phyloP scores from a whole-genome alignment of 2,797 vertebrate species.

The Limosa lapponica region DNA sequence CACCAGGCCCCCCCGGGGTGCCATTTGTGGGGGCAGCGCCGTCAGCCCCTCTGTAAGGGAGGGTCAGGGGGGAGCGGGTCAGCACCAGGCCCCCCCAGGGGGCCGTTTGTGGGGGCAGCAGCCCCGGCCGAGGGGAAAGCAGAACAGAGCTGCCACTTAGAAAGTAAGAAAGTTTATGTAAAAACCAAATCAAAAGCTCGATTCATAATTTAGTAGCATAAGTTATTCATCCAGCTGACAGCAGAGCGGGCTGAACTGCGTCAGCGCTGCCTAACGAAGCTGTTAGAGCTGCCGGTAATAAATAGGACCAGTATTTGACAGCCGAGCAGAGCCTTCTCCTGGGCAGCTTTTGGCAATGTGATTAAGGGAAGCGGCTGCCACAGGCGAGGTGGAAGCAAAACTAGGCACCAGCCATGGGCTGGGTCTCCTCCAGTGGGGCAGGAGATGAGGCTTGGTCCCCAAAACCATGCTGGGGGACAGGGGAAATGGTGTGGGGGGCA shows the following conservation, averaged over 20 bases:
- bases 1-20: no score
- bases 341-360: not conserved
- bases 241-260: not conserved
- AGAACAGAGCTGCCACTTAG: conserved; percentile 23
- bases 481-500: not conserved
- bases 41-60: rapidly evolving
- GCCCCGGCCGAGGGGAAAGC: not conserved
- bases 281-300: not conserved
- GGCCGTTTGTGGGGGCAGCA: not conserved
- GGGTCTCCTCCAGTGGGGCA: rapidly evolving
- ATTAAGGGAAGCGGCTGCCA: not conserved
- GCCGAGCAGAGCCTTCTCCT: not conserved
- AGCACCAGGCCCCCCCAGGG: not conserved
- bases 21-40: not conserved
- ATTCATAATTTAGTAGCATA: conserved; percentile 53
- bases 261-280: not conserved
- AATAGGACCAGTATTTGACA: not conserved
- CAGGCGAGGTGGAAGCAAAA: not conserved
- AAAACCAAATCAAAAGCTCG: conserved; percentile 36
- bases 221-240: not conserved
- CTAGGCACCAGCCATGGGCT: not conserved
- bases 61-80: not conserved
- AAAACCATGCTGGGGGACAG: not conserved
- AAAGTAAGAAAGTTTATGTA: conserved; percentile 61
- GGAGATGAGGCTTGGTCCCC: not conserved